Conservation (phyloP, 2,888 invertebrate genomes). For the Tineola bisselliella region DNA sequence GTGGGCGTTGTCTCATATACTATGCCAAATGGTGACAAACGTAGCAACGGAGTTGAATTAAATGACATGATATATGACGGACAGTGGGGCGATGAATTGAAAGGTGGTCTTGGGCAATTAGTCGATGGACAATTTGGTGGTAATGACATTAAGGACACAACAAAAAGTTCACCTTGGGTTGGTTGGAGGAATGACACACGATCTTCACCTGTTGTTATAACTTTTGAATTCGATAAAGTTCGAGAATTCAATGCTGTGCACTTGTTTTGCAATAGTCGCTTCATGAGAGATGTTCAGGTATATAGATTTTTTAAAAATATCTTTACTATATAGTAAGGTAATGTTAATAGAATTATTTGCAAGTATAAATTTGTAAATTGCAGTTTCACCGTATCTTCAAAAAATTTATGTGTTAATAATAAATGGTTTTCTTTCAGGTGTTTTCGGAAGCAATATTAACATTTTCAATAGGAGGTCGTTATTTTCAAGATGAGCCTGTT, state of each 20-base stretch:
- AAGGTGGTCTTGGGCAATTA: conserved; percentile 84
- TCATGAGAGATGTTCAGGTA: conserved; percentile 84
- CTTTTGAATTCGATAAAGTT: conserved; percentile 86
- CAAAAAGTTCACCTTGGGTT: conserved; percentile 81
- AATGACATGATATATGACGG: conserved; percentile 89
- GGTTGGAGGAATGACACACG: conserved; percentile 86
- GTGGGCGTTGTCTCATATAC: conserved; percentile 87
- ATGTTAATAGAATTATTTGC: too few species aligned
- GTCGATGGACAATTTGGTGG: conserved; percentile 84
- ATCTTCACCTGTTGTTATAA: conserved; percentile 72
- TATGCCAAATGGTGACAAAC: conserved; percentile 87
- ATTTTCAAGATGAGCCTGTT: conserved; percentile 81
- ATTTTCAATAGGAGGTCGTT: conserved; percentile 83
- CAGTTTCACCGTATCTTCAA: background rate
- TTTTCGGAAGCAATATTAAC: conserved; percentile 82
- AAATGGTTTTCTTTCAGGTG: conserved; percentile 58
- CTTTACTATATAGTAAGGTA: too few species aligned
- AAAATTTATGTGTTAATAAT: background rate
- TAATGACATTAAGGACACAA: conserved; percentile 68
- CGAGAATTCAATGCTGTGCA: conserved; percentile 86
- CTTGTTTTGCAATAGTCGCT: conserved; percentile 86
- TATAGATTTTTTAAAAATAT: conserved; percentile 20
- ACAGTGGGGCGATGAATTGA: conserved; percentile 78
- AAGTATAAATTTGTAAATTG: too few species aligned
- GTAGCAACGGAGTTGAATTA: conserved; percentile 82